Evolutionary conservation across 2,888 invertebrate species (phyloP), one percentile per base, ranked within the genome.

Genomic region (Serrognathus titanus): DNA sequence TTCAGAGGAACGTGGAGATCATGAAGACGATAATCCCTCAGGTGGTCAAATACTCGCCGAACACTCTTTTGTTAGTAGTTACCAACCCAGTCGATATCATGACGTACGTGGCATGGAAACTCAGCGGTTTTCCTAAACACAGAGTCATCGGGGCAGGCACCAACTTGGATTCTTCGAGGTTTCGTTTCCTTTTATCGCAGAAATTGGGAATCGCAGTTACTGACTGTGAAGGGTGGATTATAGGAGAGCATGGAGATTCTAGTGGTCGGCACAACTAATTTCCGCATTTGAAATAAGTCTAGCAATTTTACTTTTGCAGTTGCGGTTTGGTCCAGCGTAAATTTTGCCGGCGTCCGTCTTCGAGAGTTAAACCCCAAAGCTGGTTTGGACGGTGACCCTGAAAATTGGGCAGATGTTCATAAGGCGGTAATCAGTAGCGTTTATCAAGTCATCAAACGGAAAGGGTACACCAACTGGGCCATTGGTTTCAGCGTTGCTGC

Each of bases 301-400:
- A 40, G 7, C 13, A 13, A 43, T 43, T 43, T 40, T 11, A 39
- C n/a, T 36, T 8, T 69, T 68, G 6, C 72, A 91, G 92, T 95
- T 60, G 90, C 94, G 7, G 91, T 96, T 1, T 96, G 95, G 95
- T 94, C 94, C 1, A 92, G 93, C 9, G 94, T 94, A 16, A 95
- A 94, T 76, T 85, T 96, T 45, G 94, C 93, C 6, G 96, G 95
- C 6, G 93, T 94, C 0, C 84, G 89, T 3, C 81, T 95, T 55
- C 83, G 85, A 63, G 92, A 93, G 65, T 71, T 95, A 36, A 88
- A 92, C 73, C 87, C 89, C 13, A 78, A 81, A 43, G 81, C 92
- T 54, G 94, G 94, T 39, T 82, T 85, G 0, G 81, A 82, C 0
- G 78, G 82, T 0, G 94, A 95, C 75, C 79, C 83, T 0, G 94